phyloP scores from a whole-genome alignment of 1,140 invertebrate species.

The Pachyrhynchus sulphureomaculatus region DNA sequence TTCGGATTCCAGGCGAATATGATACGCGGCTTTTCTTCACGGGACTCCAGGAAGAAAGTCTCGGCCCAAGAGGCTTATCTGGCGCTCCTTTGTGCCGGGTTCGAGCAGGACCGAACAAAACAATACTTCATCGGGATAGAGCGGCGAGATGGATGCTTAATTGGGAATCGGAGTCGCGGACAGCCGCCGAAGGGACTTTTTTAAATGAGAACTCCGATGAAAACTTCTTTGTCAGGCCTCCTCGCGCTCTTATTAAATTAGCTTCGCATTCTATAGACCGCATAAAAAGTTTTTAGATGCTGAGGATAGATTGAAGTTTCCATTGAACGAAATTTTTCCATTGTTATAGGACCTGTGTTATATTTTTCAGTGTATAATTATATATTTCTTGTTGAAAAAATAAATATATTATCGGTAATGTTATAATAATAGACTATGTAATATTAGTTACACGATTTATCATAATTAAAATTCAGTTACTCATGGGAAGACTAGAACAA shows the following conservation, averaged over 20 bases:
- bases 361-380: no score
- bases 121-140: constrained; percentile 42
- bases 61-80: constrained; percentile 39
- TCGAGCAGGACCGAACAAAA: constrained; percentile 33
- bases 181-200: constrained; percentile 21
- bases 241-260: constrained; percentile 23
- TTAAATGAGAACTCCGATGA: constrained; percentile 22
- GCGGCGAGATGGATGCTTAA: constrained; percentile 36
- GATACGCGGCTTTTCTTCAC: constrained; percentile 43
- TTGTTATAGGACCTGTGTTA: not conserved
- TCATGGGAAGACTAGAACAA: no score
- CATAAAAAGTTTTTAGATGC: constrained; percentile 14
- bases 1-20: constrained; percentile 44
- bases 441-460: no score
- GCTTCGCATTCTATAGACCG: constrained; percentile 10
- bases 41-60: constrained; percentile 26
- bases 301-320: not conserved
- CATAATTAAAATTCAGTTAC: no score
- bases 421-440: no score
- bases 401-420: no score
- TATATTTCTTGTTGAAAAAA: no score
- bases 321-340: not conserved
- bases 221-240: constrained; percentile 17
- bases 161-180: constrained; percentile 36
- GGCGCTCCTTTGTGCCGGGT: constrained; percentile 38